Percentiles rank a stretch among this genome's conserved stretches.
These are phyloP conservation scores for Ennomos fuscantarius DNA, from an alignment of 2,888 invertebrate species.

Conservation along the genomic window DNA sequence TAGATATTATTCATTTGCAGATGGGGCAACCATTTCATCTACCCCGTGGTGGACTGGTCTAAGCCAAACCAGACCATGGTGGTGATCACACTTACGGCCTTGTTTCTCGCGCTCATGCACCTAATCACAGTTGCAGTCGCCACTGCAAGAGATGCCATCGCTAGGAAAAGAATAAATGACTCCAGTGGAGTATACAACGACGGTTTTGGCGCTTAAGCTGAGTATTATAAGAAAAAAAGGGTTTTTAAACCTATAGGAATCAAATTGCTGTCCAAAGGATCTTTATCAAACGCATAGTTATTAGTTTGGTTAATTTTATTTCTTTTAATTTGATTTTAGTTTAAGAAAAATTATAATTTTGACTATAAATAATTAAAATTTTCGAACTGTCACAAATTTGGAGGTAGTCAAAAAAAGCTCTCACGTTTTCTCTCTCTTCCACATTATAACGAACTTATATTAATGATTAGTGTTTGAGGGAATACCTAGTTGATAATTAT, in stretches of 20 bases:
- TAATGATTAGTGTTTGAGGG: too few species aligned
- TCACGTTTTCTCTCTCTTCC: too few species aligned
- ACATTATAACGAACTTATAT: too few species aligned
- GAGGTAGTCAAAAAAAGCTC: too few species aligned
- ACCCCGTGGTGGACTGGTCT: constrained; percentile 92
- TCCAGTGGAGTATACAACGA: constrained; percentile 70
- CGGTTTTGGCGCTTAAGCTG: constrained; percentile 61
- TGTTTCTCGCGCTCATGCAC: constrained; percentile 88
- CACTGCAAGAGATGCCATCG: constrained; percentile 72
- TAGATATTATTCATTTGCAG: constrained; percentile 66
- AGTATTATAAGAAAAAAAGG: not conserved
- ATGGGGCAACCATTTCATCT: constrained; percentile 89
- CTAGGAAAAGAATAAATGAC: constrained; percentile 51
- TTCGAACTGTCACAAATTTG: too few species aligned
- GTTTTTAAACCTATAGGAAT: too few species aligned
- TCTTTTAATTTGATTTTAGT: too few species aligned
- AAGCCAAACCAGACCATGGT: constrained; percentile 87
- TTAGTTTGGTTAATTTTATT: too few species aligned
- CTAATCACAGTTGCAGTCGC: constrained; percentile 86
- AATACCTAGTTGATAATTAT: too few species aligned
- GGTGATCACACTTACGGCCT: constrained; percentile 87
- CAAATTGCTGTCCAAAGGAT: too few species aligned
- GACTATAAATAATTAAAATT: not conserved
- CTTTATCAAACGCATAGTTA: too few species aligned
- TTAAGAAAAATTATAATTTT: constrained; percentile 4